phyloP scores from a whole-genome alignment of 1,140 invertebrate species.

The Melipona quadrifasciata region DNA sequence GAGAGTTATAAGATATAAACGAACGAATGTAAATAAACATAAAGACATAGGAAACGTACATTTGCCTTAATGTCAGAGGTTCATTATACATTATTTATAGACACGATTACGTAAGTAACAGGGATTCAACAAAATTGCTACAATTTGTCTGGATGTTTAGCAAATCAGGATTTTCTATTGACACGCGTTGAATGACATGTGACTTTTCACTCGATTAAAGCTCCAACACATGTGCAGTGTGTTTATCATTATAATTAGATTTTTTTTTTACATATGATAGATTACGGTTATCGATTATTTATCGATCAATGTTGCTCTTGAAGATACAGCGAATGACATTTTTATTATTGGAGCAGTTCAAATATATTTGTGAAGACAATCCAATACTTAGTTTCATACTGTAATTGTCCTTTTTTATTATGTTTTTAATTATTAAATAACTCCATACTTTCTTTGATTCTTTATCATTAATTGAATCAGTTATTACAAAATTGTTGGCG shows the following conservation, averaged over 20 bases:
- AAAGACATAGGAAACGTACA: not conserved
- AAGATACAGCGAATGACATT: not conserved
- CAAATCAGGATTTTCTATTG: accelerated
- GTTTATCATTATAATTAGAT: no score
- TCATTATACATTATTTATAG: constrained; percentile 74
- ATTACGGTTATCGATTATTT: not conserved
- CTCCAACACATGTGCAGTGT: no score
- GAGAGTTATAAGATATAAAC: not conserved
- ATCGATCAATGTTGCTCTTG: not conserved
- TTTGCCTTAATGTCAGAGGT: constrained; percentile 70
- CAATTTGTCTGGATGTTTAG: not conserved
- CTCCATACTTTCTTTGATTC: no score
- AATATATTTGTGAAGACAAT: no score
- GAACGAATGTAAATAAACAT: not conserved
- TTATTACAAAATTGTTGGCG: no score
- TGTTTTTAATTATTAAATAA: no score
- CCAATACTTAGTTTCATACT: no score
- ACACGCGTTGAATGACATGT: not conserved
- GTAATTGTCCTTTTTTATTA: no score
- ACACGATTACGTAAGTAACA: constrained; percentile 8
- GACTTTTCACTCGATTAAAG: not conserved
- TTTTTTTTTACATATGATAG: not conserved
- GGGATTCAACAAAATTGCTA: not conserved
- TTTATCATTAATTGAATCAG: no score
- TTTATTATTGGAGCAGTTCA: not conserved